Evolutionary conservation across 2,888 invertebrate genomes (phyloP), one percentile per base, ranked within the genome.

Genomic region (Orthosia cruda): DNA sequence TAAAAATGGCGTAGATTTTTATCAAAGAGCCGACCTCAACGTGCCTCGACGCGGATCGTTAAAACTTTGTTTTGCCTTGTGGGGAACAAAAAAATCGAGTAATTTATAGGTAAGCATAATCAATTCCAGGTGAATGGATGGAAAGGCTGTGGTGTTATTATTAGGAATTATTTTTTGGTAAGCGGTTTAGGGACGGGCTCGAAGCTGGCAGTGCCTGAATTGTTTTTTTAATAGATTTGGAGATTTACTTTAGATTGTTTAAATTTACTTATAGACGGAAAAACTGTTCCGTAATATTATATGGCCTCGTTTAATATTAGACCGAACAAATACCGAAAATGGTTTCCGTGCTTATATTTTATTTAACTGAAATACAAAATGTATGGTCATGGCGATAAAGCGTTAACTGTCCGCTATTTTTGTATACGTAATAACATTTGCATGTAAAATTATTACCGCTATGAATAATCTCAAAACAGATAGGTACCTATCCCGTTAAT

Each of bases 1-100:
- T 95, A 95, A 95, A 96, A 94, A 95, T 95, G 95, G 95, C 87
- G 91, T 82, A 89, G 83, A 89, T 89, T 92, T 90, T 90, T 90
- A 91, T 91, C 89, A 89, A 88, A 90, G 87, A 83, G 75, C 81
- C 87, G 73, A 85, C 85, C 83, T 87, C 85, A 75, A 72, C 67
- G 80, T 67, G 63, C 7, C 59, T 72, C 67, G 9, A 26, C 55
- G 63, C 40, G 80, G 87, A 89, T 91, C 90, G 90, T 92, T 91
- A 92, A 92, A 93, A 92, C 88, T 92, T 92, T 88, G 77, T 84
- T 79, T 83, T 78, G 32, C 73, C 71, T 84, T 85, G 87, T 86
- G 80, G 80, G 80, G 72, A 77, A 74, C 59, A 77, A 87, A 88
- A 86, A 84, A 69, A 63, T 63, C 58, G 59, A 58, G 49, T 23